These are phyloP conservation scores for Scaptomyza montana DNA, from an alignment of 1,140 invertebrate genomes.

Conservation along the genomic window DNA sequence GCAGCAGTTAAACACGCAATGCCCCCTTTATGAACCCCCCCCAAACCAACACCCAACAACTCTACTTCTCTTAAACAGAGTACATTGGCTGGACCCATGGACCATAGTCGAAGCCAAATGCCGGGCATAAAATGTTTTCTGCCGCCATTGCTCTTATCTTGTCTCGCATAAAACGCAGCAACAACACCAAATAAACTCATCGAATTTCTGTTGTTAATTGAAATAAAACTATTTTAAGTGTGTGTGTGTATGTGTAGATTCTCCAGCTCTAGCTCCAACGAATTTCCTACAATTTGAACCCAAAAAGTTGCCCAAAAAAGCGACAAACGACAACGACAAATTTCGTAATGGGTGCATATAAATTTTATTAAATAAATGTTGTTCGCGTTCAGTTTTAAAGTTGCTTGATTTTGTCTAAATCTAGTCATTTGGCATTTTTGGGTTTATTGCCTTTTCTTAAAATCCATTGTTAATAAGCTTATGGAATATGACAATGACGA, in stretches of 20 bases:
- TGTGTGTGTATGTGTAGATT: conserved; percentile 21
- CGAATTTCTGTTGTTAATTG: conserved; percentile 82
- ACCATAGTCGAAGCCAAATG: conserved; percentile 10
- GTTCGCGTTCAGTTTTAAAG: conserved; percentile 8
- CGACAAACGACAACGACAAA: conserved; percentile 15
- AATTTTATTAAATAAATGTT: conserved; percentile 32
- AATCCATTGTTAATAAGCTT: not conserved
- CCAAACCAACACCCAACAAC: not conserved
- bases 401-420: not conserved
- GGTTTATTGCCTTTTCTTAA: not conserved
- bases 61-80: too few species aligned
- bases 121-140: conserved; percentile 64
- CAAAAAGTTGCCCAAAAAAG: conserved; percentile 11
- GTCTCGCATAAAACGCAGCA: conserved; percentile 77
- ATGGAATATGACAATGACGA: too few species aligned
- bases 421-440: not conserved
- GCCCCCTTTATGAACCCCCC: conserved; percentile 14
- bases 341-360: conserved; percentile 14
- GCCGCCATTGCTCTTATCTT: conserved; percentile 78
- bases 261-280: not conserved
- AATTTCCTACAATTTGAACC: not conserved
- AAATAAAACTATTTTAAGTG: conserved; percentile 79
- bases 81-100: conserved; percentile 40
- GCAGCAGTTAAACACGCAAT: conserved; percentile 50
- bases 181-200: conserved; percentile 79